Evolutionary conservation across 2,888 invertebrate species (phyloP).

Genomic region (Ephialtes manifestator): DNA sequence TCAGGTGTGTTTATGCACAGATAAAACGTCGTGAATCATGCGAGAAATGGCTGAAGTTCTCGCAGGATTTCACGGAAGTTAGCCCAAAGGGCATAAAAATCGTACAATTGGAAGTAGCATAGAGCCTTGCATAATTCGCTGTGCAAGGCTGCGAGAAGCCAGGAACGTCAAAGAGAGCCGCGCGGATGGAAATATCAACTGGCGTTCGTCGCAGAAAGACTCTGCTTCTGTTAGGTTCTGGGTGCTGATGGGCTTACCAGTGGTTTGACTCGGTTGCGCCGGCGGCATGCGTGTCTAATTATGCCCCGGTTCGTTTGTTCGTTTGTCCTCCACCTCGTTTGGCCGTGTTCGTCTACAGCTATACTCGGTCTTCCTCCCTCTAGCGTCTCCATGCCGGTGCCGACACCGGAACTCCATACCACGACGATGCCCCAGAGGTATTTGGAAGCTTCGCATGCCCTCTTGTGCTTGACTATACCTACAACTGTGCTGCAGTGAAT

Average conservation of each 20-base stretch:
- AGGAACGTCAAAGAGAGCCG: conserved; percentile 55
- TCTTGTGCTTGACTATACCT: conserved; percentile 22
- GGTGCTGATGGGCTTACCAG: conserved; percentile 51
- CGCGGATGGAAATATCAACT: conserved; percentile 64
- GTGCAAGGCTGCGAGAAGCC: conserved; percentile 27
- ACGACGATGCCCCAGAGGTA: conserved; percentile 60
- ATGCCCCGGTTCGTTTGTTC: conserved; percentile 78
- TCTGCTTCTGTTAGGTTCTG: conserved; percentile 42
- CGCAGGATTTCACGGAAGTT: conserved; percentile 24
- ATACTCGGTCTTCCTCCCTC: conserved; percentile 18
- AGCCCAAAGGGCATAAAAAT: conserved; percentile 36
- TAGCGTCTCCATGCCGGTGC: conserved; percentile 33
- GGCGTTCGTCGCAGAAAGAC: conserved; percentile 42
- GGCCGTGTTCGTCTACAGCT: conserved; percentile 58
- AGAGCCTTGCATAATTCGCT: too few species aligned
- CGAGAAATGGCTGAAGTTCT: conserved; percentile 3
- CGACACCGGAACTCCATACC: conserved; percentile 64
- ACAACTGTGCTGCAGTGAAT: conserved; percentile 31
- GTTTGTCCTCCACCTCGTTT: conserved; percentile 77
- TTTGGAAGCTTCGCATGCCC: conserved; percentile 59
- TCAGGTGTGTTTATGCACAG: background rate
- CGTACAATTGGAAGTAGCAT: conserved; percentile 46
- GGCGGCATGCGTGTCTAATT: conserved; percentile 77
- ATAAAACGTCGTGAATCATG: conserved; percentile 40
- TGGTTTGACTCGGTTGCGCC: conserved; percentile 75